phyloP scores from a whole-genome alignment of 2,888 invertebrate species.

The Ypsolopha scabrella region DNA sequence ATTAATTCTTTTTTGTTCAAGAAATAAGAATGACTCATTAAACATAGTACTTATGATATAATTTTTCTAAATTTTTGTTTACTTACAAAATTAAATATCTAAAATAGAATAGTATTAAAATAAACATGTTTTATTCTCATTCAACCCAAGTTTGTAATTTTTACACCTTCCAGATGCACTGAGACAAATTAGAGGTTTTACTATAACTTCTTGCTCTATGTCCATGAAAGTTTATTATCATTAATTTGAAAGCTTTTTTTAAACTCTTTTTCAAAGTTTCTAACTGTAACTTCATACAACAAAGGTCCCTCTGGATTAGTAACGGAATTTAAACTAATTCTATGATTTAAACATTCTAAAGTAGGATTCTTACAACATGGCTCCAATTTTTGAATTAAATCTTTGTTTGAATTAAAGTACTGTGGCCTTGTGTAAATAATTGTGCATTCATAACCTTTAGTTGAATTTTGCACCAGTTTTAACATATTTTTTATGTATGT shows the following conservation, averaged over 20 bases:
- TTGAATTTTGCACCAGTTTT: constrained; percentile 47
- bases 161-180: background rate
- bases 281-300: constrained; percentile 19
- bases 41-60: background rate
- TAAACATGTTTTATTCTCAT: background rate
- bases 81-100: background rate
- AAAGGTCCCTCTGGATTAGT: constrained; percentile 10
- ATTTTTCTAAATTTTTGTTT: background rate
- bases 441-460: constrained; percentile 56
- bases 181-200: background rate
- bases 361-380: constrained; percentile 22
- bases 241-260: constrained; percentile 20
- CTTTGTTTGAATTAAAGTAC: constrained; percentile 57
- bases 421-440: constrained; percentile 65
- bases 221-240: constrained; percentile 20
- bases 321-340: constrained; percentile 29
- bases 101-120: background rate
- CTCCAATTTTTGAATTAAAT: constrained; percentile 26
- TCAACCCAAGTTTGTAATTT: background rate
- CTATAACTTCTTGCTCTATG: background rate
- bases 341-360: constrained; percentile 39
- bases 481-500: constrained; percentile 51
- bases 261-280: constrained; percentile 16
- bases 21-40: background rate
- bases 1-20: constrained; percentile 16